These are phyloP conservation scores for Drosophila picticornis DNA, from an alignment of 2,888 invertebrate genomes.

Conservation along the genomic window DNA sequence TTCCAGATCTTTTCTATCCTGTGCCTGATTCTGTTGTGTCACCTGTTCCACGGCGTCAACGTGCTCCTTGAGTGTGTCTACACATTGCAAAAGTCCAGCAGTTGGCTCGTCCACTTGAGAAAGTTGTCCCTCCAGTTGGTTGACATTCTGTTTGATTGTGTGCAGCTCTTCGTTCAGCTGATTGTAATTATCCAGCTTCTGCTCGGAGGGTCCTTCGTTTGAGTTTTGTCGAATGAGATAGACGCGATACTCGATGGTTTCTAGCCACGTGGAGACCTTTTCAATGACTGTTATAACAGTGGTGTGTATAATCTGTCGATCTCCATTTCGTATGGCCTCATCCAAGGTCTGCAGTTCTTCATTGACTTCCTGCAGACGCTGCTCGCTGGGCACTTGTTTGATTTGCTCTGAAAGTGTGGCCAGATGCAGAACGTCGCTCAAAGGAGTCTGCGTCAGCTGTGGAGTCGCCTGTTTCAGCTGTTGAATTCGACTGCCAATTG, in stretches of 20 bases:
- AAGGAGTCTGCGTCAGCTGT: constrained; percentile 84
- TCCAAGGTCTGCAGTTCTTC: constrained; percentile 82
- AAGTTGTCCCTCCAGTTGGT: constrained; percentile 88
- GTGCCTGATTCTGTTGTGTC: constrained; percentile 87
- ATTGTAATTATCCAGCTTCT: constrained; percentile 87
- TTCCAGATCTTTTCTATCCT: constrained; percentile 87
- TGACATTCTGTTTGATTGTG: constrained; percentile 89
- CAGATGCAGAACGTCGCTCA: constrained; percentile 88
- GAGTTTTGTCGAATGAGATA: constrained; percentile 87
- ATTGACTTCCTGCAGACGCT: constrained; percentile 87
- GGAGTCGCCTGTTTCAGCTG: constrained; percentile 86
- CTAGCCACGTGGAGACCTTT: constrained; percentile 93
- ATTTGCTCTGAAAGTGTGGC: constrained; percentile 87
- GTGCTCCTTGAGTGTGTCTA: constrained; percentile 88
- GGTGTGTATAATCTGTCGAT: constrained; percentile 88
- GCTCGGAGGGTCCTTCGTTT: constrained; percentile 87
- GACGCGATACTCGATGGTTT: constrained; percentile 93
- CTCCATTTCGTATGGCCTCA: constrained; percentile 87
- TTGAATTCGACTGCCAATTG: constrained; percentile 86
- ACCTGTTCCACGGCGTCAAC: constrained; percentile 90
- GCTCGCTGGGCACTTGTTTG: constrained; percentile 86
- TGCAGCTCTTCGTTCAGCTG: constrained; percentile 89
- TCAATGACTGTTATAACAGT: constrained; percentile 91
- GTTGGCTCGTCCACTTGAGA: constrained; percentile 83
- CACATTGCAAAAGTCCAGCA: constrained; percentile 87